Percentiles rank a stretch among this genome's conserved stretches.
phyloP scores from a whole-genome alignment of 2,797 vertebrate species.

The Craterocephalus amniculus region DNA sequence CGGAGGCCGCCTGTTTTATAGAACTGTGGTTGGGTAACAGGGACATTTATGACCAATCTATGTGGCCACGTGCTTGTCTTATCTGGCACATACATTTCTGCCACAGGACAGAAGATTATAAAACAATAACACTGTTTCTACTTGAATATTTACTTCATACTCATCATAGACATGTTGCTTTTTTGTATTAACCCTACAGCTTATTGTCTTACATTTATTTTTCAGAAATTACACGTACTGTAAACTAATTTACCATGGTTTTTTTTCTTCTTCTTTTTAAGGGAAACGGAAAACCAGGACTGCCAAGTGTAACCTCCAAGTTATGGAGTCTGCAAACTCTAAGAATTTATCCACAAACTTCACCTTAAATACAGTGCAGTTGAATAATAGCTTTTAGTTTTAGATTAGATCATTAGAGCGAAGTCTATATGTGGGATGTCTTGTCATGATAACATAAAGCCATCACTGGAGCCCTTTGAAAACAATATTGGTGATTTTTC shows the following conservation, averaged over 20 bases:
- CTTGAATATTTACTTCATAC: background rate
- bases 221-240: background rate
- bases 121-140: background rate
- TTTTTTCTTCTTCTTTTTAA: too few species aligned
- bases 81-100: conserved; percentile 10
- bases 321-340: background rate
- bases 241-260: background rate
- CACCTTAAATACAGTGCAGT: background rate
- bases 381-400: too few species aligned
- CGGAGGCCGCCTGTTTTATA: background rate
- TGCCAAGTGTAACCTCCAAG: background rate
- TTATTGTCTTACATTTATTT: background rate
- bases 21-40: conserved; percentile 11
- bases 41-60: conserved; percentile 6
- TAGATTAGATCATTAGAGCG: too few species aligned
- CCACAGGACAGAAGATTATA: conserved; percentile 4
- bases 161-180: background rate
- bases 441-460: too few species aligned
- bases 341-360: background rate
- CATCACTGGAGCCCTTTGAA: too few species aligned
- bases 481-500: too few species aligned
- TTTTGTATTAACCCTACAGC: background rate
- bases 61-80: conserved; percentile 13
- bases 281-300: too few species aligned
- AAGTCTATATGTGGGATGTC: too few species aligned